Percentiles rank a stretch among this genome's conserved stretches.
Conservation (phyloP, 2,888 invertebrate species). For the Tenthredo scrophulariae region DNA sequence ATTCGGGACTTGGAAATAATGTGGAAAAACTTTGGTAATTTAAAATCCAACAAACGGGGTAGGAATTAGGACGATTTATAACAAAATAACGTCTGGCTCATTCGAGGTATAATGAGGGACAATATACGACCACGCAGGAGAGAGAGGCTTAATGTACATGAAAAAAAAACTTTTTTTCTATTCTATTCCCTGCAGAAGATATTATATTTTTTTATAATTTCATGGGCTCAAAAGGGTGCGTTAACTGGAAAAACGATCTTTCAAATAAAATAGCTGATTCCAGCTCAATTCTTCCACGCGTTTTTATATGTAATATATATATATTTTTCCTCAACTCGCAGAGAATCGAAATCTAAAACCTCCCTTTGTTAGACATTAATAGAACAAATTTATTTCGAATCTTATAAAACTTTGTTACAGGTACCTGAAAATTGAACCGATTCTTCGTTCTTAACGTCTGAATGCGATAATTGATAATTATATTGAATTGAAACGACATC, state of each 20-base stretch:
- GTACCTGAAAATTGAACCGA: neutral
- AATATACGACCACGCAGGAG: constrained; percentile 12
- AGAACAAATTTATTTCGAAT: neutral
- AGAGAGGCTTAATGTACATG: constrained; percentile 13
- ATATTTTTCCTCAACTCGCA: neutral
- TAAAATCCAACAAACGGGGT: neutral
- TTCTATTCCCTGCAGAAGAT: neutral
- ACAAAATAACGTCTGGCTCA: constrained; percentile 29
- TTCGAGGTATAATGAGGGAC: constrained; percentile 44
- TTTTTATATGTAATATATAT: neutral
- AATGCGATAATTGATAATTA: neutral
- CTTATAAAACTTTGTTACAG: neutral
- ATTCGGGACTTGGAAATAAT: neutral
- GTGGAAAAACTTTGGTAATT: constrained; percentile 37
- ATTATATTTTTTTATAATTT: neutral
- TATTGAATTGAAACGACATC: neutral
- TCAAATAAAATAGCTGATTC: neutral
- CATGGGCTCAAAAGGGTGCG: neutral
- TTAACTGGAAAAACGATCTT: constrained; percentile 22
- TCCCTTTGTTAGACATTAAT: neutral
- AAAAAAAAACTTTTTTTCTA: neutral
- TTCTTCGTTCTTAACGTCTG: neutral
- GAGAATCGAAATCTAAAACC: neutral
- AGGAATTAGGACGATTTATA: constrained; percentile 32
- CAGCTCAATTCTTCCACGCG: neutral